These are phyloP conservation scores for Heliconius himera DNA, from an alignment of 1,140 invertebrate genomes.

Conservation along the genomic window DNA sequence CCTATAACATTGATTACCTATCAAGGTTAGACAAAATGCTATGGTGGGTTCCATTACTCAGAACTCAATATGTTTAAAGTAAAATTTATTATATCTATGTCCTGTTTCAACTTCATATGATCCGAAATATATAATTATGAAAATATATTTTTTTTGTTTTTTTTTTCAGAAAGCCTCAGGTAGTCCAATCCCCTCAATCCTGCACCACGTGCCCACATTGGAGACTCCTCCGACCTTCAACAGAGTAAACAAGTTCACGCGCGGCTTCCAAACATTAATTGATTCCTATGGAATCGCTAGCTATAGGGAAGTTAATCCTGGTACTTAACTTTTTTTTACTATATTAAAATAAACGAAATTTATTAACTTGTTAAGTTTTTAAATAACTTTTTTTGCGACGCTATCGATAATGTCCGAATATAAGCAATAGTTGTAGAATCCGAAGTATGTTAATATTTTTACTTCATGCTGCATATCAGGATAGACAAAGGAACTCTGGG, in stretches of 20 bases:
- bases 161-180: constrained; percentile 89
- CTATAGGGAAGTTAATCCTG: constrained; percentile 89
- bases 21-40: too few species aligned
- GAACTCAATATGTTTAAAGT: too few species aligned
- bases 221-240: constrained; percentile 91
- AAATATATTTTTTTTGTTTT: neutral
- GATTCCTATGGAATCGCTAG: constrained; percentile 92
- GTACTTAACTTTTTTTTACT: constrained; percentile 43
- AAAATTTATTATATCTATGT: too few species aligned
- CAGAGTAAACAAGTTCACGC: constrained; percentile 90
- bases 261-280: constrained; percentile 91
- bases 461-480: too few species aligned
- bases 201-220: constrained; percentile 89
- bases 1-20: too few species aligned
- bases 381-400: neutral
- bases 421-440: too few species aligned
- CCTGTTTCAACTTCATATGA: too few species aligned
- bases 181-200: constrained; percentile 94
- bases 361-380: neutral
- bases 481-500: too few species aligned
- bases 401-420: too few species aligned
- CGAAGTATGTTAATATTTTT: too few species aligned
- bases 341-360: neutral
- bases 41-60: too few species aligned
- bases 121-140: neutral